Evolutionary conservation across 92 coral and sea anemone genomes (phyloP).

Genomic region (Palythoa grandiflora): DNA sequence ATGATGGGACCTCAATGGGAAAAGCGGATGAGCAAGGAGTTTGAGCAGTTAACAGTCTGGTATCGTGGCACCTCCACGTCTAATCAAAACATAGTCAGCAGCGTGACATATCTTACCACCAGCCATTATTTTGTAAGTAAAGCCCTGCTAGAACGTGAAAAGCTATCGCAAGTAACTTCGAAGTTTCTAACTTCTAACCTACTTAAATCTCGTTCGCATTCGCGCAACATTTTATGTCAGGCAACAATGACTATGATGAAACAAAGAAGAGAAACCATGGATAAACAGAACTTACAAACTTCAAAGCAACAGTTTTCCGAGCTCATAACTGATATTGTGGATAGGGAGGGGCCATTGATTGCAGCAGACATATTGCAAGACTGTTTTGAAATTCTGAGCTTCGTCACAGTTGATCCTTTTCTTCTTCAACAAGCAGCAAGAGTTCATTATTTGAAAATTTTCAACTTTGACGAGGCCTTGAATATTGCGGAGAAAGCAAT

Average conservation of each 20-base stretch:
- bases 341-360: not conserved
- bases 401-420: conserved; percentile 15
- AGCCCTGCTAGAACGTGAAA: conserved; percentile 28
- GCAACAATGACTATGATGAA: conserved; percentile 46
- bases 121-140: conserved; percentile 42
- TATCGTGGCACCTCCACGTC: conserved; percentile 29
- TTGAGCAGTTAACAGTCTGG: conserved; percentile 36
- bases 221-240: conserved; percentile 25
- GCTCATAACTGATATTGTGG: conserved; percentile 40
- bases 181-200: conserved; percentile 19
- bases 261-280: conserved; percentile 31
- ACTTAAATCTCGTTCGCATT: conserved; percentile 28
- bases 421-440: conserved; percentile 56
- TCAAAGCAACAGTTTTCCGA: conserved; percentile 42
- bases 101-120: conserved; percentile 29
- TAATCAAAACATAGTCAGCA: conserved; percentile 25
- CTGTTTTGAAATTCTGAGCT: conserved; percentile 23
- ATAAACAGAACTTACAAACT: conserved; percentile 20
- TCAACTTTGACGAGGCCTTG: conserved; percentile 38
- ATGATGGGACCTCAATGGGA: conserved; percentile 40
- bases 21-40: conserved; percentile 34
- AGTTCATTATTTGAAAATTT: conserved; percentile 39
- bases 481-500: conserved; percentile 40
- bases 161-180: conserved; percentile 42
- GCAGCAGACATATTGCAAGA: conserved; percentile 49